Evolutionary conservation across 2,888 invertebrate genomes (phyloP).

Genomic region (Drosophila paramelanica): DNA sequence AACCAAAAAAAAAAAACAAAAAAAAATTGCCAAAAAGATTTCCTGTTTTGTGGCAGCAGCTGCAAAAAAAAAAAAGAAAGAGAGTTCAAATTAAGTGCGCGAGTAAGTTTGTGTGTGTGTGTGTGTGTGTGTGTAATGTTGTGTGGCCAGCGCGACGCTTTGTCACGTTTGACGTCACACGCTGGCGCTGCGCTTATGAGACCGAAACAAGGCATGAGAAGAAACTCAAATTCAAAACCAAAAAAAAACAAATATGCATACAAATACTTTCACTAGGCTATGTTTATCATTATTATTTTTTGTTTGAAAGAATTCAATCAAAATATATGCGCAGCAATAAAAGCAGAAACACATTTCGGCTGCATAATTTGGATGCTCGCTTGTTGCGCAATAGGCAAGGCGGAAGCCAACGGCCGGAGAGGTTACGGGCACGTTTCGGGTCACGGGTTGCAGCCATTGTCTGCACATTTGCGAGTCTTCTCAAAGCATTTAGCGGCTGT

Average conservation of each 20-base stretch:
- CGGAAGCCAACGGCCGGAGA: conserved; percentile 15
- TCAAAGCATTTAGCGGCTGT: conserved; percentile 44
- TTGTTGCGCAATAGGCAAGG: conserved; percentile 44
- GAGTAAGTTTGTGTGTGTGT: conserved; percentile 4
- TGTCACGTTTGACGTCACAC: conserved; percentile 71
- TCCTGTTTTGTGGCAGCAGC: conserved; percentile 65
- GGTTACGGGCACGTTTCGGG: conserved; percentile 24
- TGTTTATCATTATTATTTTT: conserved; percentile 4
- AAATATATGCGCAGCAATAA: background rate
- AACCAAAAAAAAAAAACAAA: background rate
- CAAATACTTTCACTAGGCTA: conserved; percentile 67
- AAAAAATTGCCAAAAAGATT: conserved; percentile 65
- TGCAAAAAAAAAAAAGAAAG: conserved; percentile 56
- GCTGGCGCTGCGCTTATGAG: conserved; percentile 47
- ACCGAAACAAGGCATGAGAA: conserved; percentile 55
- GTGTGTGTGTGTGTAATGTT: conserved; percentile 32
- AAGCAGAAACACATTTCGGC: background rate
- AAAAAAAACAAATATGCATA: conserved; percentile 49
- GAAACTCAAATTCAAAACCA: conserved; percentile 63
- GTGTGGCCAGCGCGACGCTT: conserved; percentile 33
- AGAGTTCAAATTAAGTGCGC: conserved; percentile 44
- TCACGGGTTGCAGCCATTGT: conserved; percentile 25
- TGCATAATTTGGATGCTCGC: conserved; percentile 36
- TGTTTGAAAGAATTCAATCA: conserved; percentile 42
- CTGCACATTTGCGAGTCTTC: conserved; percentile 18